Base-by-base conservation (phyloP, 2,797 vertebrate genomes). In the Intellagama lesueurii region DNA sequence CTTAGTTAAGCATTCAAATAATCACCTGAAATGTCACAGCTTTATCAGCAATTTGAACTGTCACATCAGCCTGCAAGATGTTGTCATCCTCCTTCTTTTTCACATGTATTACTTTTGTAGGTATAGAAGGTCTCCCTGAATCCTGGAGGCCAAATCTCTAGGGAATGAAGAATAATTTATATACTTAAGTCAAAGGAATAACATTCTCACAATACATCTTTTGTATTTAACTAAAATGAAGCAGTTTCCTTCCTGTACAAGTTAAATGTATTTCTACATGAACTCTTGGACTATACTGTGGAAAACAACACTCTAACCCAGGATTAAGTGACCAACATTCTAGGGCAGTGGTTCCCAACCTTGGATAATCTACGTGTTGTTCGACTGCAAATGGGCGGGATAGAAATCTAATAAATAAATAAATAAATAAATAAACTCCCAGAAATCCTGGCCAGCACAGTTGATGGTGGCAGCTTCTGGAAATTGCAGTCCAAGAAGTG, bases 111-210 rank as follows among this genome's bases (percentile, higher is more conserved):
- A 99, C 93, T 87, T 92, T 94, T 72, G 92, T 92, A 30, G 97
- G 96, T 87, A 96, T 77, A 2, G 93, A n/a, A 79, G 96, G 95
- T 7, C 66, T 96, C 86, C 79, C 93, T 35, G 97, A 95, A 90
- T 98, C 98, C 66, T 97, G 81, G 86, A 99, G 97, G 93, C 99
- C 98, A 97, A 99, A 99, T 81, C 97, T 97, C 99, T 99, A 90
- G 7, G 92, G 1, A 92, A 94, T 91, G 40, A 88, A 66, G 3
- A 35, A 0, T 16, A 26, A 66, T 72, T 56, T 8, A 16, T 52
- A 1, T 30, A 64, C 60, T 64, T 64, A 17, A 64, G 14, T 64
- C 28, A 75, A 85, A 35, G 70, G 22, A 73, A n/a, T n/a, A 80
- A 5, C 28, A 52, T n/a, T 8, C 14, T 44, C 49, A 56, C 24